Conservation (phyloP, 2,113 vertebrate genomes). For the Electrona antarctica region DNA sequence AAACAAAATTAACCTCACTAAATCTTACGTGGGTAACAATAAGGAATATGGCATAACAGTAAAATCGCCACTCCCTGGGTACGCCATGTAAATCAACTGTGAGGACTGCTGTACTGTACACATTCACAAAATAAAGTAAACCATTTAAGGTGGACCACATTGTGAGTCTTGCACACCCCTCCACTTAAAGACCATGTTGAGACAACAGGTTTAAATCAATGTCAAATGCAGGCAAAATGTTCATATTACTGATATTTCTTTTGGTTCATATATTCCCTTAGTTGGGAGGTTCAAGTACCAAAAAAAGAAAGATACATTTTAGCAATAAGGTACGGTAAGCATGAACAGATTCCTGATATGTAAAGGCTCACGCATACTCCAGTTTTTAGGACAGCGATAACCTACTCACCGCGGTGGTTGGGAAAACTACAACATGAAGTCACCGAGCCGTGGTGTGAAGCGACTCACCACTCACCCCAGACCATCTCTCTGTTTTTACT, state of each 20-base stretch:
- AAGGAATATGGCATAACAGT: constrained; percentile 35
- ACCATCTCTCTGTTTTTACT: too few species aligned
- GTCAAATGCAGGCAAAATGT: constrained; percentile 34
- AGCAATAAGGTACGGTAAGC: constrained; percentile 24
- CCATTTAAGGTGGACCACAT: constrained; percentile 32
- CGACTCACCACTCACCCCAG: too few species aligned
- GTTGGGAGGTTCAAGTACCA: constrained; percentile 28
- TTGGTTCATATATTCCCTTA: constrained; percentile 33
- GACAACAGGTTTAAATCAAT: constrained; percentile 7
- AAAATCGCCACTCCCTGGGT: constrained; percentile 61
- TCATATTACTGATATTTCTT: constrained; percentile 22
- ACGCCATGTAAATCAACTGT: constrained; percentile 43
- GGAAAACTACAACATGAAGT: too few species aligned
- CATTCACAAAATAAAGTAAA: constrained; percentile 16
- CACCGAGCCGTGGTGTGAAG: too few species aligned
- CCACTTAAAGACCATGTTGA: constrained; percentile 27
- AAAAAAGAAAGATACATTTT: constrained; percentile 32
- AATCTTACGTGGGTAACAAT: constrained; percentile 30
- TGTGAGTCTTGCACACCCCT: constrained; percentile 39
- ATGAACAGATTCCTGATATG: neutral
- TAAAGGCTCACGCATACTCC: too few species aligned
- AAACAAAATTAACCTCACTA: constrained; percentile 4
- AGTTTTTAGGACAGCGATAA: too few species aligned
- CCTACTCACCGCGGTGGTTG: too few species aligned
- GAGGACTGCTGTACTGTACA: constrained; percentile 2